Evolutionary conservation across 2,113 vertebrate genomes (phyloP), one percentile per base, ranked within the genome.

Genomic region (Misgurnus anguillicaudatus): DNA sequence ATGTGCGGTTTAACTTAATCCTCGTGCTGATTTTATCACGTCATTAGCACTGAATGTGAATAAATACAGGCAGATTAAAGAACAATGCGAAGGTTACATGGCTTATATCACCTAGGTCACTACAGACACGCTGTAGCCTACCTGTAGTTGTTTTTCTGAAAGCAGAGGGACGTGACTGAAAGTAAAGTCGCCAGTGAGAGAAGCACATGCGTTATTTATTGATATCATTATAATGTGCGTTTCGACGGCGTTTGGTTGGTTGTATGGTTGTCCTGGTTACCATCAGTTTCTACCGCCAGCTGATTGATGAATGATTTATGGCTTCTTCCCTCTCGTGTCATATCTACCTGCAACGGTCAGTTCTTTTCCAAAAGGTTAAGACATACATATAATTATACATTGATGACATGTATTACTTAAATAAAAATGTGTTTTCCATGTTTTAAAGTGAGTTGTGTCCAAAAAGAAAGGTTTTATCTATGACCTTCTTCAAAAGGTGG

Each of bases 291-390:
- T 71, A 36, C 76, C 80, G 87, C 82, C 87, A 85, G 76, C 61
- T 82, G 76, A 71, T 31, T 74, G 82, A 84, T 78, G 87, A 90
- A 89, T 91, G 88, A 91, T 93, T 93, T 91, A 93, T 91, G 89
- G 80, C 38, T 55, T 58, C 42, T 41, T 58, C 7, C 36, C 38
- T 63, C 64, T 70, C 66, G 21, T 55, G 72, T 79, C 84, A 63
- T 48, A 61, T 71, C 55, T 53, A 48, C 73, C 31, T 31, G 73
- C 45, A 19, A 64, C 73, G 73, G 57, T 64, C 60, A 53, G 9
- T 8, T 16, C 45, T 16, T 14, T 38, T 63, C 36, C 7, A 51
- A 16, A 47, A 36, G 39, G 55, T 60, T 45, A 6, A 73, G 45
- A 57, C 51, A 19, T 38, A n/a, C 10, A 19, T 45, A 60, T n/a